Conservation (phyloP, 1,140 invertebrate genomes). For the Anadara kagoshimensis region DNA sequence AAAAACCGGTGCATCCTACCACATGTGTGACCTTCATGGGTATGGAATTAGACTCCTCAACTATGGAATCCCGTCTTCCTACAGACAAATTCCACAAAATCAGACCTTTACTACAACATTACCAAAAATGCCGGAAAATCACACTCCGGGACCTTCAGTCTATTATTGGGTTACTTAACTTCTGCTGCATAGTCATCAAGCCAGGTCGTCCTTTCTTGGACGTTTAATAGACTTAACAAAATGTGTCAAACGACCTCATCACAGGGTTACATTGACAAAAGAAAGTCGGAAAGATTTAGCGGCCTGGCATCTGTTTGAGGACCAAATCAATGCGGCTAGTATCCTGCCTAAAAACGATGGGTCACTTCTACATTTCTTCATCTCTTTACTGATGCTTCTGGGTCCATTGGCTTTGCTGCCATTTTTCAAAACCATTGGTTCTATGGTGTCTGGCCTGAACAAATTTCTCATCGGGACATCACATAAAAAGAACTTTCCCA, state of each 20-base stretch:
- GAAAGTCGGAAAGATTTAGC: slow-evolving; percentile 3
- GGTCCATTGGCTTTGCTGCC: not conserved
- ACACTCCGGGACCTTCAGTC: slow-evolving; percentile 28
- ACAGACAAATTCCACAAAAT: slow-evolving; percentile 27
- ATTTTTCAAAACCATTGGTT: not conserved
- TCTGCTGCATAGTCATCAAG: slow-evolving; percentile 25
- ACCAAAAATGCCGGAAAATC: not conserved
- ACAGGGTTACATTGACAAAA: slow-evolving; percentile 6
- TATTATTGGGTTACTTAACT: slow-evolving; percentile 37
- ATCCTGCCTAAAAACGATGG: slow-evolving; percentile 26
- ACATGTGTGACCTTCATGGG: slow-evolving; percentile 11
- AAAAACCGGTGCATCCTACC: slow-evolving; percentile 13
- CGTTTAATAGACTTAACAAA: slow-evolving; percentile 34
- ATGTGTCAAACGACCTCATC: slow-evolving; percentile 4
- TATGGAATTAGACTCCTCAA: slow-evolving; percentile 29
- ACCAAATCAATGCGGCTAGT: slow-evolving; percentile 25
- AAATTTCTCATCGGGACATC: slow-evolving; percentile 1
- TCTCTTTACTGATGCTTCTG: slow-evolving; percentile 6
- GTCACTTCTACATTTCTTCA: not conserved
- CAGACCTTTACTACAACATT: not conserved
- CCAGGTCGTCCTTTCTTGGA: slow-evolving; percentile 30
- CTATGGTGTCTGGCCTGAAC: not conserved
- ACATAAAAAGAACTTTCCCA: not conserved
- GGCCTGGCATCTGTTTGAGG: slow-evolving; percentile 21
- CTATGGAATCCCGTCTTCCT: slow-evolving; percentile 26